These are phyloP conservation scores for Bubo bubo DNA, from an alignment of 2,113 vertebrate genomes.

Conservation along the genomic window DNA sequence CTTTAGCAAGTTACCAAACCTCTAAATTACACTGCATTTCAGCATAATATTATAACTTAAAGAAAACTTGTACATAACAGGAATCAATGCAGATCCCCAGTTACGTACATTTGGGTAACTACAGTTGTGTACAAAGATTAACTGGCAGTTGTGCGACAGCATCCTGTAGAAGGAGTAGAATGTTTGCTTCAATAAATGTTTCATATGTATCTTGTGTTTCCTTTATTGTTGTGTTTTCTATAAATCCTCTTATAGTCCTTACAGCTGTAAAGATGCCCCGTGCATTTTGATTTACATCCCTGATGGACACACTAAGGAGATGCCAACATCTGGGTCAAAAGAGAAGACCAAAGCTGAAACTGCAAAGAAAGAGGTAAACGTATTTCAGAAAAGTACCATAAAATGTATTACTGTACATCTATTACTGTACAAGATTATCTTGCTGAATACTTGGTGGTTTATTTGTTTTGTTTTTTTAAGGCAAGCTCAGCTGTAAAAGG, in stretches of 20 bases:
- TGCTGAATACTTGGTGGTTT: not conserved
- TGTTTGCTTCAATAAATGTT: not conserved
- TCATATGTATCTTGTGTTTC: not conserved
- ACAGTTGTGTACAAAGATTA: not conserved
- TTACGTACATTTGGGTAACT: not conserved
- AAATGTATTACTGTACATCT: not conserved
- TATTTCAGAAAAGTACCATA: not conserved
- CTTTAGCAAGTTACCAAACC: not conserved
- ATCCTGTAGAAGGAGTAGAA: not conserved
- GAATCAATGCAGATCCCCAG: not conserved
- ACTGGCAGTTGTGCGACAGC: not conserved
- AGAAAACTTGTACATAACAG: not conserved
- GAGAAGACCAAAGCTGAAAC: slow-evolving; percentile 89
- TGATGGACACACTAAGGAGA: slow-evolving; percentile 96
- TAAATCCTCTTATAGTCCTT: slow-evolving; percentile 77
- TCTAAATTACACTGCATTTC: not conserved
- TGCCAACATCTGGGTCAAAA: slow-evolving; percentile 96
- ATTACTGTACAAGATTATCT: not conserved
- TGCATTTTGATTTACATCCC: slow-evolving; percentile 95
- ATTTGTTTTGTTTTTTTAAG: slow-evolving; percentile 19
- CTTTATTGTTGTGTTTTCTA: not conserved
- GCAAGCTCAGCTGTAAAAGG: slow-evolving; percentile 32
- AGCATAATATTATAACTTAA: not conserved
- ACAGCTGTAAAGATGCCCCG: slow-evolving; percentile 94
- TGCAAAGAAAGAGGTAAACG: slow-evolving; percentile 80